Evolutionary conservation across 2,797 vertebrate genomes (phyloP).

Genomic region (Avahi laniger): DNA sequence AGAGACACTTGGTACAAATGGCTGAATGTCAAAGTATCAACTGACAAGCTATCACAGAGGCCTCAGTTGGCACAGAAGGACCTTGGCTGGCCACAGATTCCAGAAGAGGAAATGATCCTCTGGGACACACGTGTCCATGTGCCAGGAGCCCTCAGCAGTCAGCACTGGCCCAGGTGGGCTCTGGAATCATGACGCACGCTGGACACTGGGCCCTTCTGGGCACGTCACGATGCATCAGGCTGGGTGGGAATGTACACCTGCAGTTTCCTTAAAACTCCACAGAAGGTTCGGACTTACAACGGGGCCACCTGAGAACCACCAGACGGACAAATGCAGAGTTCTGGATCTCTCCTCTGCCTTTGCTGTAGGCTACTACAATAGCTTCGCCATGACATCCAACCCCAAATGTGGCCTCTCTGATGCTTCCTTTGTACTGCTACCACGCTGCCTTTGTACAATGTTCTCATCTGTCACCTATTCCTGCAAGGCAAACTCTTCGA

Average conservation of each 20-base stretch:
- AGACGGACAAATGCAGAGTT: not conserved
- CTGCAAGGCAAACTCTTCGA: not conserved
- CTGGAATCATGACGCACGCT: no score
- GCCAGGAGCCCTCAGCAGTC: not conserved
- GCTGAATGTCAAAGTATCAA: not conserved
- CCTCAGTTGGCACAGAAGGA: not conserved
- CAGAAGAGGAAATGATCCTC: not conserved
- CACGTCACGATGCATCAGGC: not conserved
- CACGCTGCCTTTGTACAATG: not conserved
- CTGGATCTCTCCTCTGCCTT: not conserved
- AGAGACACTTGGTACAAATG: not conserved
- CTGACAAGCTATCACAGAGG: not conserved
- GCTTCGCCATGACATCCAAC: not conserved
- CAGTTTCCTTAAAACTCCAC: not conserved
- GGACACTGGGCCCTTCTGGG: not conserved
- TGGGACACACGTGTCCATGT: fast-evolving
- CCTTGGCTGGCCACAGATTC: not conserved
- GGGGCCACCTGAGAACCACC: not conserved
- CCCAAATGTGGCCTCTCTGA: not conserved
- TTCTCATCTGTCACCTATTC: not conserved
- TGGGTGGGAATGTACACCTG: not conserved
- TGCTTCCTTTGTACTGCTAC: not conserved
- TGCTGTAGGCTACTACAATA: not conserved
- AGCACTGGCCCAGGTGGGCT: not conserved
- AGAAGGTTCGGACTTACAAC: fast-evolving